Evolutionary conservation across 2,113 vertebrate species (phyloP).

Genomic region (Mystacornis crossleyi): DNA sequence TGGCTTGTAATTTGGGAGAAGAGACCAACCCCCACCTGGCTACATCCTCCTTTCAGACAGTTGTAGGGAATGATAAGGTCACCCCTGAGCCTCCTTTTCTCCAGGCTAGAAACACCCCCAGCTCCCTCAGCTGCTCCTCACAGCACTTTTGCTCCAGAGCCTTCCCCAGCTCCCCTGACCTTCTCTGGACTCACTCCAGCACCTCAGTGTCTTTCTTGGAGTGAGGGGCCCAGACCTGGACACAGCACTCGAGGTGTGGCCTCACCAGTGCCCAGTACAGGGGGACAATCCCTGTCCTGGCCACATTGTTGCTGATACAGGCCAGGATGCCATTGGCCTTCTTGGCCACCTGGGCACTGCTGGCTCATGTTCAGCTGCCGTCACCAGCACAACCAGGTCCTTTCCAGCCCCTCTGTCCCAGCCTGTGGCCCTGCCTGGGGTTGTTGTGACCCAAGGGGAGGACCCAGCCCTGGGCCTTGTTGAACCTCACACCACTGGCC

Average conservation of each 20-base stretch:
- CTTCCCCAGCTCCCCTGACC: not conserved
- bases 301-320: not conserved
- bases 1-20: too few relatives aligned
- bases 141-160: not conserved
- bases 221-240: not conserved
- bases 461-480: not conserved
- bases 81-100: not conserved
- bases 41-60: accelerated
- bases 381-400: not conserved
- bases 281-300: not conserved
- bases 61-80: accelerated
- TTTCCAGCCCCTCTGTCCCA: not conserved
- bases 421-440: not conserved
- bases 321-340: not conserved
- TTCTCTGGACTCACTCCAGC: not conserved
- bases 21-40: accelerated
- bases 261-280: not conserved
- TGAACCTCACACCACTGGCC: not conserved
- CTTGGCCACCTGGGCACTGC: not conserved
- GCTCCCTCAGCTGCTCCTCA: not conserved
- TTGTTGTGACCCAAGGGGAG: not conserved
- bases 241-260: not conserved
- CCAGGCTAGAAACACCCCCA: not conserved
- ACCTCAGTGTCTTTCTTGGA: not conserved
- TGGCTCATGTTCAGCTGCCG: not conserved